A percentile compares a stretch with the other conserved stretches of the same genome.
These are phyloP conservation scores for Nomada hirtipes DNA, from an alignment of 2,888 invertebrate genomes.

Conservation along the genomic window DNA sequence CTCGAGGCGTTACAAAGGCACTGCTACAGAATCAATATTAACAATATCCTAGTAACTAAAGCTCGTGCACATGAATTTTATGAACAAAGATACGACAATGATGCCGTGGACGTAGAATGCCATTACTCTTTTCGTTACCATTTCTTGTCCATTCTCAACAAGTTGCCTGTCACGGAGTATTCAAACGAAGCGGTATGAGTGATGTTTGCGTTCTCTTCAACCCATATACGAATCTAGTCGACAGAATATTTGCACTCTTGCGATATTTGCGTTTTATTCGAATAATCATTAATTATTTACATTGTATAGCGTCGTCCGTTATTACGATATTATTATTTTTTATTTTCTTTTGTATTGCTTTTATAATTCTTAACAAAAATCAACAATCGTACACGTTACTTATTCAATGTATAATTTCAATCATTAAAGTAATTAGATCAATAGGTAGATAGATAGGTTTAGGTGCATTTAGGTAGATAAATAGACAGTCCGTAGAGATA, in stretches of 20 bases:
- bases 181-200: slow-evolving; percentile 52
- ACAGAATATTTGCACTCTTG: slow-evolving; percentile 80
- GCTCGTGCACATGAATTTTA: background rate
- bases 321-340: slow-evolving; percentile 64
- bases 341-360: slow-evolving; percentile 43
- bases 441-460: too few species aligned
- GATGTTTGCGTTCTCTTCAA: slow-evolving; percentile 60
- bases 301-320: slow-evolving; percentile 62
- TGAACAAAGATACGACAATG: background rate
- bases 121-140: background rate
- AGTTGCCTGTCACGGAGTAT: background rate
- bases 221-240: slow-evolving; percentile 84
- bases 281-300: slow-evolving; percentile 70
- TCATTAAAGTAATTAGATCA: slow-evolving; percentile 7
- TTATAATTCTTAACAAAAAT: slow-evolving; percentile 20
- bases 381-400: slow-evolving; percentile 48
- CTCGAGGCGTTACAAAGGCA: background rate
- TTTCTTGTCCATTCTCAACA: background rate
- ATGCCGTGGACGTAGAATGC: background rate
- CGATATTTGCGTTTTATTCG: slow-evolving; percentile 65
- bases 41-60: background rate
- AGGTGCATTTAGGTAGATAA: too few species aligned
- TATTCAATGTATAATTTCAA: slow-evolving; percentile 32
- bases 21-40: background rate
- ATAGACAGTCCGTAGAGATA: too few species aligned